Evolutionary conservation across 1,140 invertebrate species (phyloP), one percentile per base, ranked within the genome.

Genomic region (Cydia strobilella): DNA sequence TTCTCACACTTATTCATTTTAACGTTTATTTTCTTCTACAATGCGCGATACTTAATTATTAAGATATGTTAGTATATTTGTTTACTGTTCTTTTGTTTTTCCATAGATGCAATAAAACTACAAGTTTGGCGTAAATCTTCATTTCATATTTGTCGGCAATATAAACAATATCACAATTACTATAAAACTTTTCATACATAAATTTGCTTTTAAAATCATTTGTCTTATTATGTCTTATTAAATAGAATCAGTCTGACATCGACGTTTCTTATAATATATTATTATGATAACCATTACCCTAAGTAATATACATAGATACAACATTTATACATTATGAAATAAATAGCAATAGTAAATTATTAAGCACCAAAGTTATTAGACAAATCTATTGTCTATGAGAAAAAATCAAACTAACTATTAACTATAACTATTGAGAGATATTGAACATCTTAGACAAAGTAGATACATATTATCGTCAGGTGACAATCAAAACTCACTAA

Each of bases 301-400:
- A 51, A 48, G 45, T 15, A n/a, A 48, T 48, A 59, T 23, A 59
- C 18, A 59, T 59, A 54, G 6, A 7, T 54, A 6, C 15, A 54
- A 54, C n/a, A 23, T 59, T 23, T 23, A 59, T 59, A 12, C 6
- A 59, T 23, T 59, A 23, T 59, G 20, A 10, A 7, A 23, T 59
- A 59, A 59, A n/a, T n/a, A n/a, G n/a, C n/a, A n/a, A n/a, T n/a
- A n/a, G 18, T 59, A 59, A 59, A 59, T 23, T 23, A 59, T 59
- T 59, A 59, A 59, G 54, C 54, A 59, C 54, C 54, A 23, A 59
- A 6, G 54, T 23, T 59, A 20, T 23, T 23, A 59, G 20, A 59
- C 54, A 59, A 59, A 12, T 23, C 3, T 10, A 23, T 23, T 59
- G 7, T 59, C 54, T 59, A 23, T 23, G 20, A 59, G 54, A 5